Conservation (phyloP, 2,888 invertebrate genomes). For the Cosmorhoe ocellata region DNA sequence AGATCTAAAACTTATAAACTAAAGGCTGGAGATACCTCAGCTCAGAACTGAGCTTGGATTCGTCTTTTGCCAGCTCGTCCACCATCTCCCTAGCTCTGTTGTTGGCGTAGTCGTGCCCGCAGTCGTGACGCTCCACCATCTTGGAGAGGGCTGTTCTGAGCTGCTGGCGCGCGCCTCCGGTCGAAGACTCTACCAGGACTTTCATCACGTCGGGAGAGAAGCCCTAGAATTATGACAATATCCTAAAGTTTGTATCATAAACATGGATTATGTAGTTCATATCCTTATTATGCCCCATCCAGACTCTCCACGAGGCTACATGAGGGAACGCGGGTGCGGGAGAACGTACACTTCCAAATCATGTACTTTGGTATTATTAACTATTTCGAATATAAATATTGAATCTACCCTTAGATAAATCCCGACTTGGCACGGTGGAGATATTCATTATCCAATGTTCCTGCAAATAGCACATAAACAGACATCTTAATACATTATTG, state of each 20-base stretch:
- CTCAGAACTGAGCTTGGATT: constrained; percentile 81
- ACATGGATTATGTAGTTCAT: too few relatives aligned
- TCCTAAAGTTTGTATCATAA: too few relatives aligned
- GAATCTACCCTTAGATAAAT: constrained; percentile 13
- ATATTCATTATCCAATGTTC: constrained; percentile 20
- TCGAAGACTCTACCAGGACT: constrained; percentile 77
- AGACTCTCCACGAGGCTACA: too few relatives aligned
- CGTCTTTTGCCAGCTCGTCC: constrained; percentile 79
- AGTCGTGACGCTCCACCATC: constrained; percentile 82
- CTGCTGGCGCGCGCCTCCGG: constrained; percentile 83
- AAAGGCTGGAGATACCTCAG: constrained; percentile 83
- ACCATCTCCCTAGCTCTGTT: constrained; percentile 80
- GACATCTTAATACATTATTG: too few relatives aligned
- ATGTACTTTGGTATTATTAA: too few relatives aligned
- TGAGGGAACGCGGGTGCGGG: too few relatives aligned
- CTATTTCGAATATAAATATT: too few relatives aligned
- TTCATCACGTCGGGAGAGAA: constrained; percentile 83
- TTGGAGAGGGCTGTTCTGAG: constrained; percentile 81
- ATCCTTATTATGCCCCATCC: too few relatives aligned
- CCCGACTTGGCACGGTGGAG: constrained; percentile 19
- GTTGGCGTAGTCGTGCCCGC: constrained; percentile 82
- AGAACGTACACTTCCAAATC: too few relatives aligned
- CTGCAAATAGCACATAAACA: constrained; percentile 5
- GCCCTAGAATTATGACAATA: constrained; percentile 68
- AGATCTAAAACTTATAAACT: constrained; percentile 56